Evolutionary conservation across 1,140 invertebrate genomes (phyloP).

Genomic region (Aphaenogaster floridana): DNA sequence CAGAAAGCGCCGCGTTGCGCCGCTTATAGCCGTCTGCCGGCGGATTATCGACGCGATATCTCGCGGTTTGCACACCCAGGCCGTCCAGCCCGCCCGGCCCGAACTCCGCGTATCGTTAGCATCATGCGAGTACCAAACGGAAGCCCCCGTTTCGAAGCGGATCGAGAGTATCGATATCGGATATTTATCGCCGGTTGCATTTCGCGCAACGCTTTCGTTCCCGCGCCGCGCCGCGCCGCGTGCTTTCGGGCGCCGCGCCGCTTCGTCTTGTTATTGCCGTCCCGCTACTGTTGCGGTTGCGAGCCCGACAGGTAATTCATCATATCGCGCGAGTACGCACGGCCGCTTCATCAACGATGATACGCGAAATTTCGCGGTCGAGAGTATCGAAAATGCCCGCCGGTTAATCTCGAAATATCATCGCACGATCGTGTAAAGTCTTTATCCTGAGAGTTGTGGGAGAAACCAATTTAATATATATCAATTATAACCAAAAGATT

Average conservation of each 20-base stretch:
- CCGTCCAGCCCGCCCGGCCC: not conserved
- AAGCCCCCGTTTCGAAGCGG: not conserved
- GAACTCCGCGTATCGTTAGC: constrained; percentile 13
- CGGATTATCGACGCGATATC: constrained; percentile 62
- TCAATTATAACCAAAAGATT: not conserved
- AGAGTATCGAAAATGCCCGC: constrained; percentile 22
- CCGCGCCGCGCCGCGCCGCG: not conserved
- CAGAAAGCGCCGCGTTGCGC: constrained; percentile 31
- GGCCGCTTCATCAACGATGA: constrained; percentile 53
- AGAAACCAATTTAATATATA: not conserved
- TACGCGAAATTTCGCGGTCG: constrained; percentile 54
- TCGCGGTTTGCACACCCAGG: constrained; percentile 40
- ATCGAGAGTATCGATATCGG: constrained; percentile 50
- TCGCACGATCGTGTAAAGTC: not conserved
- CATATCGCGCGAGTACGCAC: constrained; percentile 28
- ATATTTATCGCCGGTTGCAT: constrained; percentile 51
- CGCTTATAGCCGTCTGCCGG: constrained; percentile 52
- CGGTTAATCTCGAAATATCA: constrained; percentile 8
- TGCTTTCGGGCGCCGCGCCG: constrained; percentile 22
- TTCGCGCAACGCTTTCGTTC: constrained; percentile 30
- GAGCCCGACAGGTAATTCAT: constrained; percentile 49
- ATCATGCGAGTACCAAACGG: not conserved
- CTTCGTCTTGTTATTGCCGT: constrained; percentile 51
- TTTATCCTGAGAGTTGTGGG: not conserved
- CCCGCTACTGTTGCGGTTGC: constrained; percentile 43